These are phyloP conservation scores for Pangasius djambal DNA, from an alignment of 2,797 vertebrate species.

Conservation along the genomic window DNA sequence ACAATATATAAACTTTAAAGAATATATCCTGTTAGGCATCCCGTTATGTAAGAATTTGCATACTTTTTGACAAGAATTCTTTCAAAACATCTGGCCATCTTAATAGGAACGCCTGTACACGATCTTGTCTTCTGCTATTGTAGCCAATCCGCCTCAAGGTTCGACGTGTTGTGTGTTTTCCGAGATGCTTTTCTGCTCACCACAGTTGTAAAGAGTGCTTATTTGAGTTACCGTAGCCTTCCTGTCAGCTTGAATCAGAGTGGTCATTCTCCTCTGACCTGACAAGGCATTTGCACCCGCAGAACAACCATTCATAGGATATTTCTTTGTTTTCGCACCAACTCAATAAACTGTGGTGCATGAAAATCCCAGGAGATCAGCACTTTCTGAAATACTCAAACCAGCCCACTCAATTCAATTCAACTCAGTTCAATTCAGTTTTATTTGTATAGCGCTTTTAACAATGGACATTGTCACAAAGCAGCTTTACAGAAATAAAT, in stretches of 20 bases:
- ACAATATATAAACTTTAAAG: not conserved
- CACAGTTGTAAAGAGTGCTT: not conserved
- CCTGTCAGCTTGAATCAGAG: not conserved
- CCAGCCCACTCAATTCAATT: not conserved
- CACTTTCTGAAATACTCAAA: not conserved
- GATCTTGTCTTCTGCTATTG: not conserved
- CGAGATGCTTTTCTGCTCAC: not conserved
- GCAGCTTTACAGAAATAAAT: too few species aligned
- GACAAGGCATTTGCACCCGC: not conserved
- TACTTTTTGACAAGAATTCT: not conserved
- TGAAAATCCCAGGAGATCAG: not conserved
- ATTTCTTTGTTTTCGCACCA: not conserved
- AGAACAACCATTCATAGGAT: not conserved
- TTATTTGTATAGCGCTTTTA: too few species aligned
- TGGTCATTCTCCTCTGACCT: not conserved
- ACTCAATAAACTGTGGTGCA: not conserved
- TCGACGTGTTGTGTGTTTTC: not conserved
- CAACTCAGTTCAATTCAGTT: too few species aligned
- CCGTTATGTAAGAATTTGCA: not conserved
- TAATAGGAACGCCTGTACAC: not conserved
- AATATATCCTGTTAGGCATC: not conserved
- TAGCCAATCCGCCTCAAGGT: not conserved
- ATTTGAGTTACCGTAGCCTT: not conserved
- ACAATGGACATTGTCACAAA: too few species aligned
- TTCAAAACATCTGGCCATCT: slow-evolving; percentile 1